phyloP scores from a whole-genome alignment of 2,888 invertebrate genomes.

The Graphium colonna region DNA sequence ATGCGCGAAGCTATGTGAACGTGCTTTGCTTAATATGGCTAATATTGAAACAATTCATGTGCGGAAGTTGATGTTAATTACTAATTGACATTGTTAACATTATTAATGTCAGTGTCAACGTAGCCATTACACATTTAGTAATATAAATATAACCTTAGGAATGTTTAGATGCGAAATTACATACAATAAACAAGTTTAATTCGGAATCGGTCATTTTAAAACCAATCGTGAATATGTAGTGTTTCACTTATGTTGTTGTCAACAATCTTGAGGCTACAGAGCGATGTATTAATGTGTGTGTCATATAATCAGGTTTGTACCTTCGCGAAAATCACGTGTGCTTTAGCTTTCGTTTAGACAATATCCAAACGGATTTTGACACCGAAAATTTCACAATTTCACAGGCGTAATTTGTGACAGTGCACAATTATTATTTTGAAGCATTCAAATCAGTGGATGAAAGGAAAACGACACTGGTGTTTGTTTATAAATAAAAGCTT shows the following conservation, averaged over 20 bases:
- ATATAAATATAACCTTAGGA: not conserved
- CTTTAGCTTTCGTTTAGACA: slow-evolving; percentile 6
- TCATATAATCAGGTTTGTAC: slow-evolving; percentile 6
- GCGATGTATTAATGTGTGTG: not conserved
- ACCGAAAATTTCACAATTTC: slow-evolving; percentile 26
- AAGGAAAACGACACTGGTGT: slow-evolving; percentile 27
- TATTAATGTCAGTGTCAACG: slow-evolving; percentile 14
- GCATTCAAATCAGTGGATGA: not conserved
- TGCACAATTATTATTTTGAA: not conserved
- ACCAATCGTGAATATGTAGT: no score
- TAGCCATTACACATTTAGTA: not conserved
- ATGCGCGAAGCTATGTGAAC: not conserved
- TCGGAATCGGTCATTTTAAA: no score
- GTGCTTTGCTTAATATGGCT: slow-evolving; percentile 1
- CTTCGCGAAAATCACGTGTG: slow-evolving; percentile 17
- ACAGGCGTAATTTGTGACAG: slow-evolving; percentile 9
- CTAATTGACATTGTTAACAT: slow-evolving; percentile 5
- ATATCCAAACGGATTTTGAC: slow-evolving; percentile 4
- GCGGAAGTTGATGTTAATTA: slow-evolving; percentile 11
- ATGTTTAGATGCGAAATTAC: not conserved
- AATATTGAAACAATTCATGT: slow-evolving; percentile 13
- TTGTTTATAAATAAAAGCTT: slow-evolving; percentile 65
- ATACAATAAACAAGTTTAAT: no score
- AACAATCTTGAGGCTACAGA: not conserved
- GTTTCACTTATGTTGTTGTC: no score